Evolutionary conservation across 2,888 invertebrate species (phyloP), one percentile per base, ranked within the genome.

Genomic region (Byasa hedistus): DNA sequence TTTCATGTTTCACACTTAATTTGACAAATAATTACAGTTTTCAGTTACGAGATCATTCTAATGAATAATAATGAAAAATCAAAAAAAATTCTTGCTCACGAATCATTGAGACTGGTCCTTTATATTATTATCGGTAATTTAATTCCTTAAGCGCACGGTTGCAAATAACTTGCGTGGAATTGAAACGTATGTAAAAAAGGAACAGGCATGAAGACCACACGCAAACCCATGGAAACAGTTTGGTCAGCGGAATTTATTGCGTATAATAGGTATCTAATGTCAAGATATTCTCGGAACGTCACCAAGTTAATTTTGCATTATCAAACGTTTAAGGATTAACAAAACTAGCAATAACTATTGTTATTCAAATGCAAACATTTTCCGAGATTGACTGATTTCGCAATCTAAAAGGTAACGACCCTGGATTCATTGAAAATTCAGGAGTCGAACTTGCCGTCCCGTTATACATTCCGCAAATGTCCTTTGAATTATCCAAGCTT

Each of bases 391-490:
- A 63, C 27, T 62, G 54, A 59, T 62, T 48, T 62, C 32, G 58
- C 65, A 65, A 60, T 64, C 65, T 78, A 76, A 72, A 73, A 75
- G 73, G 75, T 69, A 73, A 71, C 74, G 73, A 72, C 73, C 72
- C 75, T 73, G 73, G 74, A 74, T 82, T 84, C 81, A 85, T 86
- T 79, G 81, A 83, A 80, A 83, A 89, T 87, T 88, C 86, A 80
- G 81, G 74, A 78, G 82, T 79, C 76, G 75, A 75, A 80, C 87
- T 85, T 83, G 81, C 85, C 86, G 83, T 80, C 75, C 69, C 76
- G 79, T 86, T 86, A 87, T 87, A 87, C 87, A 87, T 87, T 76
- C 80, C 78, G 76, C 76, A 76, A 74, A 81, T 82, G 82, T 77
- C 73, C 75, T 76, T 76, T 72, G 79, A 81, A 57, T 63, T 24